Base-by-base conservation (phyloP, 1,140 invertebrate genomes). In the Arion vulgaris region DNA sequence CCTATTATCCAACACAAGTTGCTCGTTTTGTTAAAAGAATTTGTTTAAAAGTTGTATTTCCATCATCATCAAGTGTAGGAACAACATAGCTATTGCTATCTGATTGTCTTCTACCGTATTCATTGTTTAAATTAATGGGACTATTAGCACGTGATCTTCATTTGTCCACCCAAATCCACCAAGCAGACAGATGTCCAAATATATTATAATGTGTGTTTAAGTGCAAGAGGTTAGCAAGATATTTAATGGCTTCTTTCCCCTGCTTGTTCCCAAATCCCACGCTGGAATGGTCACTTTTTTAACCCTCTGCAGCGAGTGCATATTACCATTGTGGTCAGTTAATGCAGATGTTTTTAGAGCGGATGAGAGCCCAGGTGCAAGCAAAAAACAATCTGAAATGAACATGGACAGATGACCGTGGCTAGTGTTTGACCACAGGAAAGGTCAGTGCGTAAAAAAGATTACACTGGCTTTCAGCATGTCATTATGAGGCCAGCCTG, bases 181-280 rank as follows among this genome's bases (percentile, higher is more conserved):
- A 71, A 17, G n/a, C 66, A 68, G 72, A 41, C 72, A 74, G 72
- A 74, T 74, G 72, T 74, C 72, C 72, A 45, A 74, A 74, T 74
- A 74, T 41, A 41, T 74, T 45, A 15, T 74, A 2, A 11, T n/a
- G 72, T 39, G 72, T 57, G 26, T 15, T 57, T 57, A 57, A 57
- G 53, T 11, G 17, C 36, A 39, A 32, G 34, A 36, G n/a, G 68
- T 32, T 11, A 17, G 4, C 68, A 4, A 36, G 53, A 57, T 19
- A 57, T 57, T 57, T 4, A 11, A 19, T 57, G 9, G 53, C 23
- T 57, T 57, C 53, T 19, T 57, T 57, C 26, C 53, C 26, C 23
- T 57, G 15, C 41, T n/a, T 57, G 53, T 19, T n/a, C 26, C 19
- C 53, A 19, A 57, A n/a, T 57, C 53, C 53, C 53, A 57, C 53